A percentile compares a stretch with the other conserved stretches of the same genome.
Evolutionary conservation across 2,113 vertebrate genomes (phyloP).

Genomic region (Nothocercus julius): DNA sequence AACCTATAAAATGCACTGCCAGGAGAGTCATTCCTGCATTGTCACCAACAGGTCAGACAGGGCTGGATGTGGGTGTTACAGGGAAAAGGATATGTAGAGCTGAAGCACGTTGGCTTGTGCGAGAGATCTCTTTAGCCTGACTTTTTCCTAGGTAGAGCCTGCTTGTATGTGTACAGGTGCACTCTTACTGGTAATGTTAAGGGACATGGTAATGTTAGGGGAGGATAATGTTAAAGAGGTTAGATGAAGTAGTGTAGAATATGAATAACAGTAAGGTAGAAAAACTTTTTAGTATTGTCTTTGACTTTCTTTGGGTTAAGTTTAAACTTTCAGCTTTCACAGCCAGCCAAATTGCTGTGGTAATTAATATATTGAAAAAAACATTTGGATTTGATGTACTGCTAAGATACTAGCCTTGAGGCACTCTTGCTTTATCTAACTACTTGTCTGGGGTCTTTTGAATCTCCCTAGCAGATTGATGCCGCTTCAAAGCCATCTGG

Average conservation of each 20-base stretch:
- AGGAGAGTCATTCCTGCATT: not conserved
- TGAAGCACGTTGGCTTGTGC: fast-evolving
- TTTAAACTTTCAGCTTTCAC: not conserved
- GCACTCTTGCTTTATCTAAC: conserved; percentile 41
- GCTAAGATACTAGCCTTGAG: conserved; percentile 51
- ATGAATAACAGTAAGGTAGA: not conserved
- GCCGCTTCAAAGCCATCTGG: conserved; percentile 50
- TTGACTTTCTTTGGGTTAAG: not conserved
- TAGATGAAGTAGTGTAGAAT: not conserved
- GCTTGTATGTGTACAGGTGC: not conserved
- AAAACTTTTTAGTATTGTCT: not conserved
- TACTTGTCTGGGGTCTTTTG: conserved; percentile 25
- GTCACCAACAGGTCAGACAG: not conserved
- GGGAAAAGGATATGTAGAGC: fast-evolving
- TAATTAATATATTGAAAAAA: conserved; percentile 40
- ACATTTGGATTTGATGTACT: conserved; percentile 48
- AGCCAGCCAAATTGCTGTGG: not conserved
- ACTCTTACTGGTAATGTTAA: not conserved
- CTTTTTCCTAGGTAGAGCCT: not conserved
- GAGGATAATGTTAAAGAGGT: not conserved
- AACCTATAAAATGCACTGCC: not conserved
- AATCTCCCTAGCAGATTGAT: conserved; percentile 62
- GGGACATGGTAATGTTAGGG: not conserved
- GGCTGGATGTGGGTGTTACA: not conserved
- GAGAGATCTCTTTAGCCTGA: not conserved